Percentiles rank a stretch among this genome's conserved stretches.
Evolutionary conservation across 2,888 invertebrate genomes (phyloP).

Genomic region (Halictus ligatus): DNA sequence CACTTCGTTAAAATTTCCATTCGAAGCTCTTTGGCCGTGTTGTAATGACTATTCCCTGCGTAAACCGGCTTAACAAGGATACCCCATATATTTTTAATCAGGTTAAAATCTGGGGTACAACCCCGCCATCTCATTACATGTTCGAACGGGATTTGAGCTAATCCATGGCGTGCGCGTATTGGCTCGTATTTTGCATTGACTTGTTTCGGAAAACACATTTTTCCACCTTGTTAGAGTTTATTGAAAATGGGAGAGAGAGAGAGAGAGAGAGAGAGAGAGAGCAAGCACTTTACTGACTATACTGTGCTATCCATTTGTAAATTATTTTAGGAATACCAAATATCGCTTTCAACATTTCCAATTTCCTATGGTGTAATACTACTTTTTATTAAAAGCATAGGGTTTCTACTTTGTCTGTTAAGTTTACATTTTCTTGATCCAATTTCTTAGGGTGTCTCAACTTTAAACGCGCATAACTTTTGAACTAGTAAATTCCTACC

Average conservation of each 20-base stretch:
- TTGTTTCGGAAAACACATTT: not conserved
- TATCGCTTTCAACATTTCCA: no score
- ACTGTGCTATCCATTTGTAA: not conserved
- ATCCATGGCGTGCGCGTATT: not conserved
- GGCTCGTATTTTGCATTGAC: not conserved
- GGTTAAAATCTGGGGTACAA: slow-evolving; percentile 1
- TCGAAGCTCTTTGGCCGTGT: not conserved
- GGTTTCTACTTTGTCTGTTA: no score
- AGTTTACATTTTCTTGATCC: no score
- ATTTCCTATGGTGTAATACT: no score
- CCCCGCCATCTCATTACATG: not conserved
- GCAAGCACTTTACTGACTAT: no score
- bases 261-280: no score
- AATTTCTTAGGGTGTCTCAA: no score
- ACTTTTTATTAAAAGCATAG: no score
- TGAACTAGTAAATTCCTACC: no score
- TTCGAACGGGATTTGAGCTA: not conserved
- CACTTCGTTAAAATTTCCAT: not conserved
- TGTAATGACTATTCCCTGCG: not conserved
- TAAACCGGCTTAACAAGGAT: not conserved
- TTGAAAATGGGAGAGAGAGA: no score
- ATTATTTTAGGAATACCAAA: no score
- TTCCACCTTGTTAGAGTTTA: not conserved
- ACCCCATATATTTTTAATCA: not conserved
- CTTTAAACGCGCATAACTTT: no score